Percentiles rank a stretch among this genome's conserved stretches.
These are phyloP conservation scores for Engystomops pustulosus DNA, from an alignment of 2,113 vertebrate species.

Conservation along the genomic window DNA sequence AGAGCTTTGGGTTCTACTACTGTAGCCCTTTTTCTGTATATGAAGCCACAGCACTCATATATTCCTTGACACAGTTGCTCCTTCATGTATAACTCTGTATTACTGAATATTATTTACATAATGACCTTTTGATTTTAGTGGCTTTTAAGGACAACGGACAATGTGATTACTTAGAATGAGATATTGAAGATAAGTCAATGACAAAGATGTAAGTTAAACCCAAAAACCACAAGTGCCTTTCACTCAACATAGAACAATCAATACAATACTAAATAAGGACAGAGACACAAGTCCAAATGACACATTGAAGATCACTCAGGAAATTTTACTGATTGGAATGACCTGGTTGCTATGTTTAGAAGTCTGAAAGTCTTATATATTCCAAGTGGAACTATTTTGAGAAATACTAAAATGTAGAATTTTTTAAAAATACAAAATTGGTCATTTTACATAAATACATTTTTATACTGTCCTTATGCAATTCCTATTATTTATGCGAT, in stretches of 20 bases:
- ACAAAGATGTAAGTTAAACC: slow-evolving; percentile 48
- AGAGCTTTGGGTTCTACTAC: no score
- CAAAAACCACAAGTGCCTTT: slow-evolving; percentile 45
- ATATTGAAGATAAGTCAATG: slow-evolving; percentile 48
- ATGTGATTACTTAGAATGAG: slow-evolving; percentile 16
- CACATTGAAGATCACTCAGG: slow-evolving; percentile 49
- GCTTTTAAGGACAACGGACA: slow-evolving; percentile 10
- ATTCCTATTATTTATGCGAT: no score
- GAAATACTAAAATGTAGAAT: background rate
- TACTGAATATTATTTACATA: background rate
- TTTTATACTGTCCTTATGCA: no score
- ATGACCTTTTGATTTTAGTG: slow-evolving; percentile 30
- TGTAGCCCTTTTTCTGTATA: no score
- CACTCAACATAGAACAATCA: slow-evolving; percentile 46
- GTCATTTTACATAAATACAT: background rate
- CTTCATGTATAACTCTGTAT: background rate
- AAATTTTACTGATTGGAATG: slow-evolving; percentile 10
- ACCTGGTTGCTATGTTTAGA: slow-evolving; percentile 17
- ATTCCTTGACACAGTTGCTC: background rate
- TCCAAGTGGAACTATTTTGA: background rate
- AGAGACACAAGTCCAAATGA: slow-evolving; percentile 36
- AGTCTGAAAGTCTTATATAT: background rate
- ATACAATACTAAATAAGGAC: slow-evolving; percentile 50
- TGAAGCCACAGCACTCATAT: background rate
- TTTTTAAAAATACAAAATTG: no score